Conservation (phyloP, 2,888 invertebrate species). For the Maniola hyperantus region DNA sequence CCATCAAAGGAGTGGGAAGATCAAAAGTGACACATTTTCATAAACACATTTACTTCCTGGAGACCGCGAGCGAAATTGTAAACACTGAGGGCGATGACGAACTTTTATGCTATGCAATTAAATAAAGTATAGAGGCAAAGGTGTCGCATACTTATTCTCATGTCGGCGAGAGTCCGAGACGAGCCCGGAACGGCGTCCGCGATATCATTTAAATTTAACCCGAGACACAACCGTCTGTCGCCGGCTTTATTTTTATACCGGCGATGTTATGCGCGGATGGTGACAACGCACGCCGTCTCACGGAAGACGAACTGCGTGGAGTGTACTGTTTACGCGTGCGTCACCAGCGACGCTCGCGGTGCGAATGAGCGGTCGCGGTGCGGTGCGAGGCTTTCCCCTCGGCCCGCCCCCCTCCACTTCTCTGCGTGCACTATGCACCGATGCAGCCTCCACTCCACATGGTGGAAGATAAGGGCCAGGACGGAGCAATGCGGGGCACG, state of each 20-base stretch:
- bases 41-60: conserved; percentile 32
- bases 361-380: conserved; percentile 60
- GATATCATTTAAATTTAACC: conserved; percentile 82
- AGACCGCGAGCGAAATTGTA: conserved; percentile 23
- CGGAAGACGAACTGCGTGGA: conserved; percentile 50
- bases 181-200: conserved; percentile 66
- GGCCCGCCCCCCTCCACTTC: conserved; percentile 44
- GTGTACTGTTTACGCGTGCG: conserved; percentile 50
- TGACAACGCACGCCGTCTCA: conserved; percentile 62
- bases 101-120: conserved; percentile 22
- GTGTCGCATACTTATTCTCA: conserved; percentile 79
- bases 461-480: conserved; percentile 63
- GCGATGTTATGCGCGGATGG: conserved; percentile 60
- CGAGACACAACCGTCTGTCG: conserved; percentile 74
- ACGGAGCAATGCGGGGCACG: conserved; percentile 54
- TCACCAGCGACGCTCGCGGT: conserved; percentile 56
- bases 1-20: conserved; percentile 25
- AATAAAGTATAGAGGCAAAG: conserved; percentile 47
- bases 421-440: conserved; percentile 60
- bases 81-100: conserved; percentile 24
- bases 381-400: conserved; percentile 54
- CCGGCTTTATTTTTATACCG: conserved; percentile 80
- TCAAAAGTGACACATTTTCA: conserved; percentile 30
- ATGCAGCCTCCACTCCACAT: conserved; percentile 68
- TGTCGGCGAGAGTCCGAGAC: conserved; percentile 68